A percentile compares a stretch with the other conserved stretches of the same genome.
Conservation (phyloP, 2,888 invertebrate species). For the Quadroppia sp. region DNA sequence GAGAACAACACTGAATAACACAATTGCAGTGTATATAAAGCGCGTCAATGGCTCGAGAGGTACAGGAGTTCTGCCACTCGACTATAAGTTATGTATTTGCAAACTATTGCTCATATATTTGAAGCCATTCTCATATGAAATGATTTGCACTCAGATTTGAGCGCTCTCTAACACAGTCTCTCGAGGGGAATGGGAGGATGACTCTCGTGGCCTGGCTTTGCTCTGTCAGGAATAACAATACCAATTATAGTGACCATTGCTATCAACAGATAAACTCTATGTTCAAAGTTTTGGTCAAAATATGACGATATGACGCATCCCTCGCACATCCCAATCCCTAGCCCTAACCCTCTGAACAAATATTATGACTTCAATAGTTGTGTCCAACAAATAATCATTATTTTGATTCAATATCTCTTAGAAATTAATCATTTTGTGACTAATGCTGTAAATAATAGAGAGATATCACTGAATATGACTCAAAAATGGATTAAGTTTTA, state of each 20-base stretch:
- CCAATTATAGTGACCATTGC: conserved; percentile 2
- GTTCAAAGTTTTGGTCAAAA: not conserved
- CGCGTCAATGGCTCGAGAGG: not conserved
- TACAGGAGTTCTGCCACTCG: not conserved
- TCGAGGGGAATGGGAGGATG: conserved; percentile 8
- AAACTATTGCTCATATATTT: conserved; percentile 1
- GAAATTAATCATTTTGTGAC: not conserved
- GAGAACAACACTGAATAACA: not conserved
- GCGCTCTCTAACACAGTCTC: not conserved
- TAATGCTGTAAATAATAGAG: no score
- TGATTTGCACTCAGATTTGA: conserved; percentile 28
- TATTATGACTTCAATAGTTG: not conserved
- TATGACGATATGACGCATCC: conserved; percentile 20
- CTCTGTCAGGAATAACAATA: conserved; percentile 4
- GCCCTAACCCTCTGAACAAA: not conserved
- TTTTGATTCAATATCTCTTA: not conserved
- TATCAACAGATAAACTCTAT: conserved; percentile 16
- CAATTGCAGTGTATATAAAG: not conserved
- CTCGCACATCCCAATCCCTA: not conserved
- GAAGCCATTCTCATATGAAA: conserved; percentile 3
- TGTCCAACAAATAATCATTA: conserved; percentile 3
- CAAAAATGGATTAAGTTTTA: no score
- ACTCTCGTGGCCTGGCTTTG: conserved; percentile 20
- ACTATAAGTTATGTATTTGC: conserved; percentile 19
- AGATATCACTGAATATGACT: no score